Percentiles rank a stretch among this genome's conserved stretches.
Conservation (phyloP, 2,888 invertebrate genomes). For the Micoletzkya japonica region DNA sequence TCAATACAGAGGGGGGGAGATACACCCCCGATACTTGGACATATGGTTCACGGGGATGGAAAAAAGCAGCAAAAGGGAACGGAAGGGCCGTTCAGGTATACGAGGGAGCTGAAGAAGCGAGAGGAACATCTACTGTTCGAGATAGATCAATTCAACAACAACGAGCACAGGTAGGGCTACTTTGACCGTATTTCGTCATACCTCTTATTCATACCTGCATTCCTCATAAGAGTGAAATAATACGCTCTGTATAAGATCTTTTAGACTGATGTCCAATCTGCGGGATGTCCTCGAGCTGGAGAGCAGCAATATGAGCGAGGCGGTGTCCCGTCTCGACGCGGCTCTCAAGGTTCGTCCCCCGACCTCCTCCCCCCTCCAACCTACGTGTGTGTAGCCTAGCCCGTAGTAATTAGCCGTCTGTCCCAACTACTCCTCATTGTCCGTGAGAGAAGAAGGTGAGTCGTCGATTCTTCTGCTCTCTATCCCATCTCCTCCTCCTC, state of each 20-base stretch:
- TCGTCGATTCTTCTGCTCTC: too few relatives aligned
- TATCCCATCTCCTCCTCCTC: too few relatives aligned
- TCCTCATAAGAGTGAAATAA: too few relatives aligned
- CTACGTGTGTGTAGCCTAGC: too few relatives aligned
- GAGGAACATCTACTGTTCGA: constrained; percentile 72
- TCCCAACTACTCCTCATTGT: too few relatives aligned
- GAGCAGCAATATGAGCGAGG: constrained; percentile 90
- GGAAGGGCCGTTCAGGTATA: constrained; percentile 10
- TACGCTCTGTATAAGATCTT: background rate
- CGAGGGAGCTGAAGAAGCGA: constrained; percentile 65
- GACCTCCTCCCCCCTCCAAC: too few relatives aligned
- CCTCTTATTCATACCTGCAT: too few relatives aligned
- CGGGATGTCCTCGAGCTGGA: constrained; percentile 85
- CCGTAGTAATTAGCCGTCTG: too few relatives aligned
- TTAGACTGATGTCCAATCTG: constrained; percentile 71
- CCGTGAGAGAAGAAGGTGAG: too few relatives aligned
- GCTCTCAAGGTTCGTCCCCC: constrained; percentile 51
- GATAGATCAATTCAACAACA: constrained; percentile 84
- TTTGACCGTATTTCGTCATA: constrained; percentile 67
- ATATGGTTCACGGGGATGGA: background rate
- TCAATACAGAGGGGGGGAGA: too few relatives aligned
- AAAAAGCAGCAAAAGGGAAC: background rate
- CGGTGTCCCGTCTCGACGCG: constrained; percentile 90
- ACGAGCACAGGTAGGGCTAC: constrained; percentile 74
- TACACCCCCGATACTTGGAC: background rate